Conservation (phyloP, 2,797 vertebrate species). For the Acipenser oxyrinchus region DNA sequence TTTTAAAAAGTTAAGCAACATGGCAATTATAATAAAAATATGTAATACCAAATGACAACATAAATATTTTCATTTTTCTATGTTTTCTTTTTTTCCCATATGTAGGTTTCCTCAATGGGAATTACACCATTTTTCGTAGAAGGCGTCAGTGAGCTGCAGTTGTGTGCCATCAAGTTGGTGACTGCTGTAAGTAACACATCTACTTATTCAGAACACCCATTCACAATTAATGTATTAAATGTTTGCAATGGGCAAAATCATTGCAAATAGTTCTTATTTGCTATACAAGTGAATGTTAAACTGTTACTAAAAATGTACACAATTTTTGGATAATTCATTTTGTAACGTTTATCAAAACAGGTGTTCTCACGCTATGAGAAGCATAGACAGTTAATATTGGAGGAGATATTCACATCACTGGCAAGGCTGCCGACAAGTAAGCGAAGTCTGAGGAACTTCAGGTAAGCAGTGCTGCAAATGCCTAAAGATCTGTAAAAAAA, state of each 20-base stretch:
- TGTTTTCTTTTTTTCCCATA: constrained; percentile 14
- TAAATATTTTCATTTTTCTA: neutral
- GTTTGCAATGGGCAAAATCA: too few relatives aligned
- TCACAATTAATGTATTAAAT: too few relatives aligned
- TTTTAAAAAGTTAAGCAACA: too few relatives aligned
- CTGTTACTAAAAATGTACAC: too few relatives aligned
- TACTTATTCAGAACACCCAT: too few relatives aligned
- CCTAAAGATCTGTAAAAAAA: too few relatives aligned
- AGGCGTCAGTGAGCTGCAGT: constrained; percentile 88
- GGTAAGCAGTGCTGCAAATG: constrained; percentile 50
- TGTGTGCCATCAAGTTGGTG: constrained; percentile 90
- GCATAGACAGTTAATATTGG: constrained; percentile 91
- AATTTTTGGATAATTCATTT: constrained; percentile 9
- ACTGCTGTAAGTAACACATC: constrained; percentile 76
- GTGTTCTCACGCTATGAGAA: constrained; percentile 96
- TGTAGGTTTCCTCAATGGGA: constrained; percentile 88
- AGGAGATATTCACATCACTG: constrained; percentile 96
- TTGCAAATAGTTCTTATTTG: too few relatives aligned
- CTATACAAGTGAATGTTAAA: too few relatives aligned
- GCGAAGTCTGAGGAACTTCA: constrained; percentile 92
- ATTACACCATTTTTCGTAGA: constrained; percentile 98
- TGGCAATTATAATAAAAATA: too few relatives aligned
- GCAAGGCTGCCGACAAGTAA: constrained; percentile 89
- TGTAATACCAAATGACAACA: neutral
- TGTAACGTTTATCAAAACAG: constrained; percentile 49